A percentile compares a stretch with the other conserved stretches of the same genome.
Conservation (phyloP, 2,888 invertebrate genomes). For the Itoplectis maculator region DNA sequence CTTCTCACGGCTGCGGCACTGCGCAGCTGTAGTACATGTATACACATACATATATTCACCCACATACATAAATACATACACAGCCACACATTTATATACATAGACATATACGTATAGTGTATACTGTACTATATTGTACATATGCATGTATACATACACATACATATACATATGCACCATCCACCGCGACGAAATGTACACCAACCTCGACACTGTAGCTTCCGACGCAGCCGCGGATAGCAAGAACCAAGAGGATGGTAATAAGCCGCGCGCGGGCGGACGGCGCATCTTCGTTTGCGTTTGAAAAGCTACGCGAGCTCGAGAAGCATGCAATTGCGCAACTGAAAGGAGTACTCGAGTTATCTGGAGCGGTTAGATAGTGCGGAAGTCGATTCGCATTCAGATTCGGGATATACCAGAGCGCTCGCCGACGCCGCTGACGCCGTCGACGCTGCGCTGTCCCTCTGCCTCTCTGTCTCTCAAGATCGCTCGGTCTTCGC, state of each 20-base stretch:
- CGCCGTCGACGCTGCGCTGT: no score
- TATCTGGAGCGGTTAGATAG: conserved; percentile 61
- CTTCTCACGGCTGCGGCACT: background rate
- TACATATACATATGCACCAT: background rate
- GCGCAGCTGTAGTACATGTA: background rate
- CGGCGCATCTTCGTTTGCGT: conserved; percentile 29
- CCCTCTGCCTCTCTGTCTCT: conserved; percentile 14
- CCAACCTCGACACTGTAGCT: conserved; percentile 4
- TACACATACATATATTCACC: background rate
- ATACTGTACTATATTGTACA: no score
- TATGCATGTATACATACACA: background rate
- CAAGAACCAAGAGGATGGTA: conserved; percentile 13
- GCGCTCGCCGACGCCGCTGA: no score
- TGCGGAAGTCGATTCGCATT: conserved; percentile 63
- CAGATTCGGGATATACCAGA: conserved; percentile 62
- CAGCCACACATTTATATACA: background rate
- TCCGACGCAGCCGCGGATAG: background rate
- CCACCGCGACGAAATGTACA: background rate
- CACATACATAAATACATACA: background rate
- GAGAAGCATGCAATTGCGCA: conserved; percentile 55
- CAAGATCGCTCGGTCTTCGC: conserved; percentile 15
- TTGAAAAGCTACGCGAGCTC: conserved; percentile 28
- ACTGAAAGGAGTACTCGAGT: conserved; percentile 57
- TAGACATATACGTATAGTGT: background rate
- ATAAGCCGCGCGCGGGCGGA: no score